Conservation (phyloP, 2,888 invertebrate species). For the Macaria liturata region DNA sequence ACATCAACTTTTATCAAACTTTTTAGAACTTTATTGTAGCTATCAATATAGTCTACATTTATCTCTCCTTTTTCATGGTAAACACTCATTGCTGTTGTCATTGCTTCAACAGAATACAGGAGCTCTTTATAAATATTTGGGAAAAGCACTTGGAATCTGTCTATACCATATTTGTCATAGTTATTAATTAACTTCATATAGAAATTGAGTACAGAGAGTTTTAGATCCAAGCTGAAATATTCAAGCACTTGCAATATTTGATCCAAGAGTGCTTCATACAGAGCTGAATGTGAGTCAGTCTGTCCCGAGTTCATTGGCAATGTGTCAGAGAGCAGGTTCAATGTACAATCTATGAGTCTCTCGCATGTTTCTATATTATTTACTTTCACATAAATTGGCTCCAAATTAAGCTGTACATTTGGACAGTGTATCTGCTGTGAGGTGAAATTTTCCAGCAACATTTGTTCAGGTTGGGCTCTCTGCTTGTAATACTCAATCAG, state of each 20-base stretch:
- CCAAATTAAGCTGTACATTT: conserved; percentile 65
- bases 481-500: conserved; percentile 71
- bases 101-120: conserved; percentile 51
- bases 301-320: conserved; percentile 59
- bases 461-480: conserved; percentile 33
- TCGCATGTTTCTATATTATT: conserved; percentile 60
- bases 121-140: conserved; percentile 50
- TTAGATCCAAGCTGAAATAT: conserved; percentile 63
- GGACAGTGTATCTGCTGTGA: conserved; percentile 64
- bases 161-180: conserved; percentile 51
- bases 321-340: conserved; percentile 65
- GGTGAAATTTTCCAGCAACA: conserved; percentile 71
- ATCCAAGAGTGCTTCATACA: conserved; percentile 48
- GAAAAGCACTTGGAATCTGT: conserved; percentile 51
- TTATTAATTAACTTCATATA: conserved; percentile 61
- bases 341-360: conserved; percentile 57
- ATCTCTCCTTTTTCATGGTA: conserved; percentile 64
- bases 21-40: conserved; percentile 49
- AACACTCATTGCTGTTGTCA: conserved; percentile 53
- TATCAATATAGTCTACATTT: conserved; percentile 46
- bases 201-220: conserved; percentile 60
- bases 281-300: conserved; percentile 43
- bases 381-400: conserved; percentile 66
- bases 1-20: conserved; percentile 47
- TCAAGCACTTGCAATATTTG: conserved; percentile 59